Percentiles rank a stretch among this genome's conserved stretches.
These are phyloP conservation scores for Lasioglossum villosulum DNA, from an alignment of 2,888 invertebrate genomes.

Conservation along the genomic window DNA sequence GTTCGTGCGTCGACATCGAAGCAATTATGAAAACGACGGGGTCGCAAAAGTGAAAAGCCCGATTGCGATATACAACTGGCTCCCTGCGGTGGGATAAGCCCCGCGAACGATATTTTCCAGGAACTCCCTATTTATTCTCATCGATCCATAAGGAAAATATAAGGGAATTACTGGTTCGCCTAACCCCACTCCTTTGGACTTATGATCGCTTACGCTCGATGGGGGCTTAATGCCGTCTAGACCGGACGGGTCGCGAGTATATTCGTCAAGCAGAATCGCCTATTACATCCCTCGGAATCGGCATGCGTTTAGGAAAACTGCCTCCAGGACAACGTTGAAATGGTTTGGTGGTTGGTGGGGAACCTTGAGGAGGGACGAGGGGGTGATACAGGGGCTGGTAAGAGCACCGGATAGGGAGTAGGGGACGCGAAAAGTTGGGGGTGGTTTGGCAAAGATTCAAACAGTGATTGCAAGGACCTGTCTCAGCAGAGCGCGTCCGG, in stretches of 20 bases:
- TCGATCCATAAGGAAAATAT: slow-evolving; percentile 37
- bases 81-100: neutral
- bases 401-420: slow-evolving; percentile 36
- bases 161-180: slow-evolving; percentile 20
- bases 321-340: slow-evolving; percentile 45
- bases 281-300: slow-evolving; percentile 76
- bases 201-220: slow-evolving; percentile 27
- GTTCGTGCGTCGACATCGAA: neutral
- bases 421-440: slow-evolving; percentile 52
- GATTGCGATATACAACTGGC: neutral
- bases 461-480: slow-evolving; percentile 82
- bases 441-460: slow-evolving; percentile 81
- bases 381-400: slow-evolving; percentile 43
- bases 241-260: slow-evolving; percentile 76
- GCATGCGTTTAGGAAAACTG: slow-evolving; percentile 75
- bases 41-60: neutral
- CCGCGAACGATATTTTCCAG: slow-evolving; percentile 8
- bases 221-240: slow-evolving; percentile 77
- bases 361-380: neutral
- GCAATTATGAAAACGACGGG: neutral
- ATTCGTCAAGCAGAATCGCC: slow-evolving; percentile 80
- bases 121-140: slow-evolving; percentile 28
- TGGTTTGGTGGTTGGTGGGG: neutral
- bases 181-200: slow-evolving; percentile 3
- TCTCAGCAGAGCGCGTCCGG: slow-evolving; percentile 80